A percentile compares a stretch with the other conserved stretches of the same genome.
phyloP scores from a whole-genome alignment of 2,113 vertebrate species.

The Hypanus sabinus region DNA sequence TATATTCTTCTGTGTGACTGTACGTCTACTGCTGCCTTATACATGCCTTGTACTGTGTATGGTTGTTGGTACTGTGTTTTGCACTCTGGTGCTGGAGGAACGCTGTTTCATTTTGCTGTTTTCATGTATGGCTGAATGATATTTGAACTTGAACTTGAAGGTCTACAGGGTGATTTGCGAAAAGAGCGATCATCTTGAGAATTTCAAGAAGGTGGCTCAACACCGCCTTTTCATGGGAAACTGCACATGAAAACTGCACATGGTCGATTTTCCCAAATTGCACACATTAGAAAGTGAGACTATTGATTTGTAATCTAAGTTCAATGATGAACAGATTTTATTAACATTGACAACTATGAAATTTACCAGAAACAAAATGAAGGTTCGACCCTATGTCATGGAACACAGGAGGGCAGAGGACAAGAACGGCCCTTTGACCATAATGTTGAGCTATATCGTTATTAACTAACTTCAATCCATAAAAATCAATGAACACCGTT shows the following conservation, averaged over 20 bases:
- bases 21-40: too few species aligned
- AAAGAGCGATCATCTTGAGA: neutral
- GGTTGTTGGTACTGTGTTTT: too few species aligned
- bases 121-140: too few species aligned
- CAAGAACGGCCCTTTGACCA: too few species aligned
- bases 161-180: neutral
- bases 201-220: neutral
- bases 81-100: too few species aligned
- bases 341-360: conserved; percentile 12
- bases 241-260: neutral
- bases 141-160: too few species aligned
- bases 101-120: too few species aligned
- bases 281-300: neutral
- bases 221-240: neutral
- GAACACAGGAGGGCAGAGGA: too few species aligned
- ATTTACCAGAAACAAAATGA: neutral
- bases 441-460: neutral
- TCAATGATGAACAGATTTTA: neutral
- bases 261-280: neutral
- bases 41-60: too few species aligned
- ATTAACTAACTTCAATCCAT: neutral
- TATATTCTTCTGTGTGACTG: too few species aligned
- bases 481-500: neutral
- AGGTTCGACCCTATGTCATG: neutral
- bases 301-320: conserved; percentile 26